Evolutionary conservation across 2,113 vertebrate species (phyloP).

Genomic region (Bettongia penicillata): DNA sequence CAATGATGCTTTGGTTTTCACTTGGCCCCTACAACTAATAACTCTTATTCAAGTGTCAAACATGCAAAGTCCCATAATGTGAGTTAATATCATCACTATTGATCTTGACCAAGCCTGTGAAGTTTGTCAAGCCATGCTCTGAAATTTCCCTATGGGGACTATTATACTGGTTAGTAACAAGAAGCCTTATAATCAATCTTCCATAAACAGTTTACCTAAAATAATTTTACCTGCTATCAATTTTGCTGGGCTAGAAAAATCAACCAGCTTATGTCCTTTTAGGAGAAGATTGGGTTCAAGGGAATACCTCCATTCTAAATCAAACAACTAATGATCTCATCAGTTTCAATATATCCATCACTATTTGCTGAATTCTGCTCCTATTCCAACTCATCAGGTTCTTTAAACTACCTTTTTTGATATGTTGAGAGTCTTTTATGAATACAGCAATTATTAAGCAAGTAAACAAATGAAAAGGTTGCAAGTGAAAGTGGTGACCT

Average conservation of each 20-base stretch:
- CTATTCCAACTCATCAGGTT: not conserved
- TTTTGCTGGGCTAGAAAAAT: not conserved
- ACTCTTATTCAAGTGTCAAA: not conserved
- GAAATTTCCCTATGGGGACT: not conserved
- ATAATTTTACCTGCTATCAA: not conserved
- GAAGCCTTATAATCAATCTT: not conserved
- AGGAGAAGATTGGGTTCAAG: fast-evolving
- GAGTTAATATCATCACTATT: not conserved
- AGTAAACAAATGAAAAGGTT: not conserved
- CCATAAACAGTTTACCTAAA: not conserved
- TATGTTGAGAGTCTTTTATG: not conserved
- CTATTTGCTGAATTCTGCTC: not conserved
- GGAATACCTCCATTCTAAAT: not conserved
- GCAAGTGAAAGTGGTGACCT: not conserved
- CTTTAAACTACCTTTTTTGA: not conserved
- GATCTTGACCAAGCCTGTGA: not conserved
- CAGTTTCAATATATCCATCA: not conserved
- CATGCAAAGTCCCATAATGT: not conserved
- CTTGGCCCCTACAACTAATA: not conserved
- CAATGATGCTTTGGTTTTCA: not conserved
- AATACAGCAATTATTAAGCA: not conserved
- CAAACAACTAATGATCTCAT: not conserved
- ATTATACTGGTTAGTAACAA: not conserved
- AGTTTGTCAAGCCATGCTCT: not conserved
- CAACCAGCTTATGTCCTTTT: not conserved